Evolutionary conservation across 1,140 invertebrate species (phyloP).

Genomic region (Octopus sinensis): DNA sequence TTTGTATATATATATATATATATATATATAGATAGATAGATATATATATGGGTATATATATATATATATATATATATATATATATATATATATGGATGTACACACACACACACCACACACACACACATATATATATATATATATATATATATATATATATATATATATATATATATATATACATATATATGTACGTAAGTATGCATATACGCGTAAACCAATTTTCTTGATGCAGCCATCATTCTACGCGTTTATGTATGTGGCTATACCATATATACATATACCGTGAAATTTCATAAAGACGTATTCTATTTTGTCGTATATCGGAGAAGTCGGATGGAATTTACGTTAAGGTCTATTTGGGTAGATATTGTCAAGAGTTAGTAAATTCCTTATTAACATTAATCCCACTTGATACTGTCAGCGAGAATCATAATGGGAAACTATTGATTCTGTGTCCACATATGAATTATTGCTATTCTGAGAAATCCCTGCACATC

Average conservation of each 20-base stretch:
- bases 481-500: neutral
- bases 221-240: neutral
- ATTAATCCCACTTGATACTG: neutral
- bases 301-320: neutral
- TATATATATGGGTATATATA: neutral
- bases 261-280: neutral
- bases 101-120: neutral
- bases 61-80: neutral
- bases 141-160: neutral
- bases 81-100: neutral
- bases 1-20: neutral
- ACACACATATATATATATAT: neutral
- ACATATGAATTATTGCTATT: neutral
- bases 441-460: neutral
- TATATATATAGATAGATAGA: neutral
- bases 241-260: neutral
- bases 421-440: neutral
- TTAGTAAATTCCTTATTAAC: neutral
- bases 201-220: neutral
- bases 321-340: too few relatives aligned
- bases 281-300: neutral
- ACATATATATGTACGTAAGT: neutral
- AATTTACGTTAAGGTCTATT: neutral
- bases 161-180: neutral
- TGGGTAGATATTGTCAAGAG: neutral